Evolutionary conservation across 2,113 vertebrate species (phyloP).

Genomic region (Pedionomus torquatus): DNA sequence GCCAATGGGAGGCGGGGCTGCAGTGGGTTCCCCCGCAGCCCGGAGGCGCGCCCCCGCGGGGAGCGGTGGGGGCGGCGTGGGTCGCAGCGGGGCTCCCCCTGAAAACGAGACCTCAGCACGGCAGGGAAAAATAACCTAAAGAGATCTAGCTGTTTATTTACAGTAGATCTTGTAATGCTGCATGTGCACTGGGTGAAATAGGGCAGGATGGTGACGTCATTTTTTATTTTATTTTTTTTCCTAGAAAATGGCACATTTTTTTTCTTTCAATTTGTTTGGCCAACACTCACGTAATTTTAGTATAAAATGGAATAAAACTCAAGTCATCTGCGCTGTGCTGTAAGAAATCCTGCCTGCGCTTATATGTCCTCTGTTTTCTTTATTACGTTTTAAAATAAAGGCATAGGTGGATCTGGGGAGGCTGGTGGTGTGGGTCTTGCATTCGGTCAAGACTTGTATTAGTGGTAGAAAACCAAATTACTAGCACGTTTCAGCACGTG

Average conservation of each 20-base stretch:
- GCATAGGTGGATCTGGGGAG: neutral
- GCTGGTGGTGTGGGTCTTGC: neutral
- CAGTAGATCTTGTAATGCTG: neutral
- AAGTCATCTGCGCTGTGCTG: neutral
- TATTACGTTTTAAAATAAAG: neutral
- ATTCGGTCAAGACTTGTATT: neutral
- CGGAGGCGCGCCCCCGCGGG: neutral
- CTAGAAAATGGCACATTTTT: neutral
- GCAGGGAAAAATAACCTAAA: neutral
- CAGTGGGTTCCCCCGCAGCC: neutral
- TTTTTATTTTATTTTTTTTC: neutral
- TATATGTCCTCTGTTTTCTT: neutral
- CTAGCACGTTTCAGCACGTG: rapidly evolving
- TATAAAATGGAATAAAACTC: neutral
- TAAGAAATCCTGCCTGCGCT: neutral
- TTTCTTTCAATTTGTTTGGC: neutral
- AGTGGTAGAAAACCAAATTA: neutral
- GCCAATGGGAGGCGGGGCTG: conserved; percentile 54
- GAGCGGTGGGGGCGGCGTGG: conserved; percentile 9
- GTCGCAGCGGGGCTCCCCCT: conserved; percentile 57
- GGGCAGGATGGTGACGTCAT: neutral
- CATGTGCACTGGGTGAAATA: neutral
- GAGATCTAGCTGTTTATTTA: neutral
- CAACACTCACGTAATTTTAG: neutral
- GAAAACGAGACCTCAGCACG: neutral